These are phyloP conservation scores for Aplidium turbinatum DNA, from an alignment of 23 tunicate species.

Conservation along the genomic window DNA sequence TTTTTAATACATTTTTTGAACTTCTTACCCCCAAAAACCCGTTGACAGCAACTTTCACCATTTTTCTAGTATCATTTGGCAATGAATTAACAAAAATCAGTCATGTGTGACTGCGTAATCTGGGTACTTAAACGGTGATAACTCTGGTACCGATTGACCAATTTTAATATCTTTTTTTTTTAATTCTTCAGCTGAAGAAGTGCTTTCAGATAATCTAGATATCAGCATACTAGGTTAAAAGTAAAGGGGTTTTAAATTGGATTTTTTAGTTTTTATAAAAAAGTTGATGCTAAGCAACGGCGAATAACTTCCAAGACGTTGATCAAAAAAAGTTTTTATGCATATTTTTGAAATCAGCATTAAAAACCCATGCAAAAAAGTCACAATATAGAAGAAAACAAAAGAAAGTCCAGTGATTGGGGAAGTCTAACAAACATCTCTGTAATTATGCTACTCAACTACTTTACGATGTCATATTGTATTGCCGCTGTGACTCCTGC, in stretches of 20 bases:
- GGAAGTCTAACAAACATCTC: background rate
- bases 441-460: background rate
- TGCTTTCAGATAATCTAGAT: background rate
- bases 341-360: background rate
- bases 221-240: background rate
- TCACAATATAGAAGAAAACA: background rate
- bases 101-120: conserved; percentile 5
- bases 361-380: conserved; percentile 12
- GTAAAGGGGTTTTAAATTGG: background rate
- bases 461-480: no score
- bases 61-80: background rate
- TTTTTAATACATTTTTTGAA: background rate
- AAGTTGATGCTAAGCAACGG: conserved; percentile 11
- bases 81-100: background rate
- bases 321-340: conserved; percentile 10
- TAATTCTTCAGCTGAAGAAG: conserved; percentile 1
- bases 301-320: conserved; percentile 1
- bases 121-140: background rate
- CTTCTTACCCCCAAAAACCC: background rate
- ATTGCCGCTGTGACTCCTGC: no score
- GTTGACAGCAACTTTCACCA: background rate
- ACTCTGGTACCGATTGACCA: background rate
- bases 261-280: background rate
- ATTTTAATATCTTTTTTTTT: background rate
- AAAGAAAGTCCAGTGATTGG: background rate